These are phyloP conservation scores for Plutomurus gul DNA, from an alignment of 1,140 invertebrate genomes.

Conservation along the genomic window DNA sequence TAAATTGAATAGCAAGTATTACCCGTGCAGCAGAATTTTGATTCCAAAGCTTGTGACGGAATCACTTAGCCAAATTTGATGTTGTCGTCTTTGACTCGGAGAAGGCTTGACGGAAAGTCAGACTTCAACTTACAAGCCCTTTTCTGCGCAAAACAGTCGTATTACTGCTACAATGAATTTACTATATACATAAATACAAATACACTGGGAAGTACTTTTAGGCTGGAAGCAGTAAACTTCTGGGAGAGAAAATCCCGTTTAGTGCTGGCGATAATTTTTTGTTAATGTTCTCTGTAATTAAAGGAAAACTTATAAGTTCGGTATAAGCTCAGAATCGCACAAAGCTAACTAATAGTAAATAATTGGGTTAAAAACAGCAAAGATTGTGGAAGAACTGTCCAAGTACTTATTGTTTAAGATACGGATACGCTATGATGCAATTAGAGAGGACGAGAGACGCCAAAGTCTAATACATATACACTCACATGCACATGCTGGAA, in stretches of 20 bases:
- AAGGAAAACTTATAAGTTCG: no score
- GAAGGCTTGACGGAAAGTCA: no score
- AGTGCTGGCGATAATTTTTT: not conserved
- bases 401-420: not conserved
- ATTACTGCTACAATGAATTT: not conserved
- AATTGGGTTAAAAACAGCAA: not conserved
- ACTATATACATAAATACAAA: not conserved
- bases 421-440: not conserved
- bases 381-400: not conserved
- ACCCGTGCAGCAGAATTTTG: no score
- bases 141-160: no score
- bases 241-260: not conserved
- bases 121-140: no score
- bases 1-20: not conserved
- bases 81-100: no score
- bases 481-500: no score
- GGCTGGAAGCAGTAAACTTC: not conserved
- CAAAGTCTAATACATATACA: not conserved
- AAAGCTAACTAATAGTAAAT: not conserved
- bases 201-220: not conserved
- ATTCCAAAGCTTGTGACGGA: not conserved
- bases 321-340: no score
- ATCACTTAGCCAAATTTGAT: slow-evolving; percentile 2
- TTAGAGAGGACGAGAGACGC: not conserved
- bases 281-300: no score